These are phyloP conservation scores for rat (Rattus norvegicus) DNA, from an alignment of 2,113 vertebrate genomes.

Conservation along the genomic window GRCr8 NC_086037.1:31150001-31150500, in stretches of 20 bases:
- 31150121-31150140: no score
- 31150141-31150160: conserved; percentile 7
- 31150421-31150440: conserved; percentile 57
- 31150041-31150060: not conserved
- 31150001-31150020: not conserved
- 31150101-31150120: not conserved
- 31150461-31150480: conserved; percentile 57
- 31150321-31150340: not conserved
- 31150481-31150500: conserved; percentile 2
- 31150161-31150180: conserved; percentile 55
- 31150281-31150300: conserved; percentile 26
- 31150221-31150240: conserved; percentile 74
- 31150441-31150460: conserved; percentile 64
- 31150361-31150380: conserved; percentile 52
- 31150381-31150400: conserved; percentile 57
- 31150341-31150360: not conserved
- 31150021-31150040: not conserved
- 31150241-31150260: not conserved
- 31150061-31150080: not conserved
- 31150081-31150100: not conserved
- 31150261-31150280: conserved; percentile 71
- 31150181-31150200: conserved; percentile 63
- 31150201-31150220: conserved; percentile 65
- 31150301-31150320: not conserved
- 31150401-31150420: conserved; percentile 5